phyloP scores from a whole-genome alignment of 2,797 vertebrate species.

The Bovichtus variegatus region DNA sequence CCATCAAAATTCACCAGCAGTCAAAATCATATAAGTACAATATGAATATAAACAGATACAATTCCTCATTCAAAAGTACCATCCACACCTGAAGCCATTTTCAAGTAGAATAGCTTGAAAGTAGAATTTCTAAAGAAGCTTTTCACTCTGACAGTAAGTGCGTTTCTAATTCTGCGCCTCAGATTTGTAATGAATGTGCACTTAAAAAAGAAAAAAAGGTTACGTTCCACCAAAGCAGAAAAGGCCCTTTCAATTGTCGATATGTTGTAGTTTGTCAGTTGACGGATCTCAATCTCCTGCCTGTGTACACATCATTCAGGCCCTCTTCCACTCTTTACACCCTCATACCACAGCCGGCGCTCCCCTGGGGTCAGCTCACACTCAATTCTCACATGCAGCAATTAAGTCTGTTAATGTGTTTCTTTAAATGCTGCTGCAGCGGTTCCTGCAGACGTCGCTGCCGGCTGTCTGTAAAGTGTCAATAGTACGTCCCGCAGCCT shows the following conservation, averaged over 20 bases:
- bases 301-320: conserved; percentile 16
- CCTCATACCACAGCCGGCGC: conserved; percentile 4
- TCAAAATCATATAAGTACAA: neutral
- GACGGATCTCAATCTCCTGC: conserved; percentile 49
- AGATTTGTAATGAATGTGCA: conserved; percentile 22
- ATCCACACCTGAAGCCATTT: neutral
- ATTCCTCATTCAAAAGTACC: neutral
- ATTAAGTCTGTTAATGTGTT: conserved; percentile 75
- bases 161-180: neutral
- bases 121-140: neutral
- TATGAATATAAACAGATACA: too few species aligned
- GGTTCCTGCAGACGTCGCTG: conserved; percentile 38
- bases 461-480: conserved; percentile 63
- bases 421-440: conserved; percentile 59
- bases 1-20: neutral
- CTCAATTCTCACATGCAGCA: conserved; percentile 52
- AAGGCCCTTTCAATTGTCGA: conserved; percentile 9
- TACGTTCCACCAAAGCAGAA: neutral
- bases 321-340: conserved; percentile 27
- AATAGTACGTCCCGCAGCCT: conserved; percentile 24
- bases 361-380: conserved; percentile 53
- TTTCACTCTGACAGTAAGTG: neutral
- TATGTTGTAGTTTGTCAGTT: conserved; percentile 15
- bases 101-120: neutral
- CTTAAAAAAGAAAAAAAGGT: conserved; percentile 8